phyloP scores from a whole-genome alignment of 2,888 invertebrate genomes.

The Cephus nigrinus region DNA sequence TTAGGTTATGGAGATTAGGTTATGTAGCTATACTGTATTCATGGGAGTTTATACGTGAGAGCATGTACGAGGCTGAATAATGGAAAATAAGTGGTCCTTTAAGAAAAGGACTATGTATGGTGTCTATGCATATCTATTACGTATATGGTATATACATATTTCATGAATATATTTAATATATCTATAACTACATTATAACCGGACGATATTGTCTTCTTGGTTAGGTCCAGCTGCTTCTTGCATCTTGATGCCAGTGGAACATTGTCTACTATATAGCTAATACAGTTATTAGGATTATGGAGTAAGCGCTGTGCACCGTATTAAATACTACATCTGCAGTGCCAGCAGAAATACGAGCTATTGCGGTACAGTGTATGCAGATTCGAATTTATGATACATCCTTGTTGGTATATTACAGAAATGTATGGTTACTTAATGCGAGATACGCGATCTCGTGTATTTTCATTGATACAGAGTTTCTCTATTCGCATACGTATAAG shows the following conservation, averaged over 20 bases:
- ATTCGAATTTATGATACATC: not conserved
- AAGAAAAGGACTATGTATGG: not conserved
- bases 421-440: not conserved
- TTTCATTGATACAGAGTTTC: not conserved
- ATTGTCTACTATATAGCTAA: not conserved
- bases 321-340: not conserved
- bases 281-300: not conserved
- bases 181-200: not conserved
- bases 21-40: not conserved
- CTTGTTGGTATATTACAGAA: not conserved
- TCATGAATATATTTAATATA: not conserved
- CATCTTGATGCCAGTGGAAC: not conserved
- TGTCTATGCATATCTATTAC: not conserved
- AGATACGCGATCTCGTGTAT: not conserved
- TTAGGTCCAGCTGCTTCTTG: not conserved
- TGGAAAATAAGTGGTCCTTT: not conserved
- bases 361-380: not conserved
- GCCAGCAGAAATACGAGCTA: not conserved
- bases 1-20: slow-evolving; percentile 50
- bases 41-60: slow-evolving; percentile 2
- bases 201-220: not conserved
- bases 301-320: not conserved
- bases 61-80: not conserved
- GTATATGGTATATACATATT: not conserved
- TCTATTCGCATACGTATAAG: not conserved